phyloP scores from a whole-genome alignment of 2,113 vertebrate genomes.

The Ciconia boyciana region DNA sequence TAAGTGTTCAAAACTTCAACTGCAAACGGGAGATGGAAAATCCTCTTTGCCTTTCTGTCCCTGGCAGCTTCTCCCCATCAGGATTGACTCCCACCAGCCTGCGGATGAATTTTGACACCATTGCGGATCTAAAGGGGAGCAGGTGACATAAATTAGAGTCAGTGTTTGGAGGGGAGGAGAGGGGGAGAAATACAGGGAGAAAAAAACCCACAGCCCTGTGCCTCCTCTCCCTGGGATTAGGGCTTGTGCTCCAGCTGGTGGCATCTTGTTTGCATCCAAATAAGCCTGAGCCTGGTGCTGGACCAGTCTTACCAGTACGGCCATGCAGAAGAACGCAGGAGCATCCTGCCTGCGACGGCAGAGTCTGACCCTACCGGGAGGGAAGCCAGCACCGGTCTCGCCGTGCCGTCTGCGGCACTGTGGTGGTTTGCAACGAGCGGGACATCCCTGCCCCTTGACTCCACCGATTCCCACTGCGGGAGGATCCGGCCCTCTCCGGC shows the following conservation, averaged over 20 bases:
- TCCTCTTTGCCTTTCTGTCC: neutral
- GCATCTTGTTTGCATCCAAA: neutral
- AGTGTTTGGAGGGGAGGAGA: neutral
- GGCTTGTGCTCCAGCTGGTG: neutral
- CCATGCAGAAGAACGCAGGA: accelerated
- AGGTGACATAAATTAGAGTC: neutral
- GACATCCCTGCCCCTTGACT: neutral
- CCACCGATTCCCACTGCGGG: accelerated
- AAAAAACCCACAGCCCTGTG: neutral
- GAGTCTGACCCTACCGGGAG: no score
- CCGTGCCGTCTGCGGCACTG: neutral
- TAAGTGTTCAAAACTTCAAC: neutral
- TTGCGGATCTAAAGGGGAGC: neutral
- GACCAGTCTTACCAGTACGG: neutral
- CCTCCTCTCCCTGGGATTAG: neutral
- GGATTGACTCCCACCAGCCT: neutral
- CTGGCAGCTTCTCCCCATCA: neutral
- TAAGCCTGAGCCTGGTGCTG: accelerated
- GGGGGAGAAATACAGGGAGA: accelerated
- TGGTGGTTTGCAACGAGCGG: neutral
- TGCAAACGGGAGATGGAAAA: neutral
- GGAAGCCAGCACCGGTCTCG: accelerated
- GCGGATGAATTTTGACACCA: neutral
- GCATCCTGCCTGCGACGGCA: neutral
- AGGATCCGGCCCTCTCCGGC: accelerated